Percentiles rank a stretch among this genome's conserved stretches.
Evolutionary conservation across 2,888 invertebrate species (phyloP).

Genomic region (Drosophila vallismaia): DNA sequence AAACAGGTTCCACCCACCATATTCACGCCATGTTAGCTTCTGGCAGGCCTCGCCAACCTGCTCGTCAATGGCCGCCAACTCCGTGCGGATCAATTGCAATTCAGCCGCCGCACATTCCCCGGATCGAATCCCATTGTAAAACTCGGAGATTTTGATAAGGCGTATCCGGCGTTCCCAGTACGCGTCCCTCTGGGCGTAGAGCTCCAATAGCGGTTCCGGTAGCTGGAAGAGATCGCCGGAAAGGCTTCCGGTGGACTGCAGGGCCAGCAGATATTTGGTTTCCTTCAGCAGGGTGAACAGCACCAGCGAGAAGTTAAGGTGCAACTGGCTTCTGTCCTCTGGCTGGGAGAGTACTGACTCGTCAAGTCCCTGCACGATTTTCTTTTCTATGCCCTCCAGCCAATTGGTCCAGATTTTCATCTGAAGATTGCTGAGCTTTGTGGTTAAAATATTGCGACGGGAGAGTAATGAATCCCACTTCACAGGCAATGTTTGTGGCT

Average conservation of each 20-base stretch:
- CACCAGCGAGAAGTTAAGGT: constrained; percentile 83
- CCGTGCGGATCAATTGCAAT: constrained; percentile 90
- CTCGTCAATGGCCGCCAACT: constrained; percentile 90
- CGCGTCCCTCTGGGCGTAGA: constrained; percentile 75
- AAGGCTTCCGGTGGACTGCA: constrained; percentile 78
- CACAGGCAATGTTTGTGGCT: constrained; percentile 38
- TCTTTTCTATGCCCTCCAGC: constrained; percentile 84
- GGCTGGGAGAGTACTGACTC: constrained; percentile 73
- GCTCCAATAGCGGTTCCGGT: constrained; percentile 62
- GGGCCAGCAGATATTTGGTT: constrained; percentile 90
- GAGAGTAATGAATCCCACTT: constrained; percentile 64
- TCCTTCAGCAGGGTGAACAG: constrained; percentile 91
- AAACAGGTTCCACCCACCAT: constrained; percentile 86
- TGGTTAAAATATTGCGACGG: constrained; percentile 78
- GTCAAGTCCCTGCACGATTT: constrained; percentile 83
- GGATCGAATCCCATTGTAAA: constrained; percentile 92
- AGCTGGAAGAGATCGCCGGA: constrained; percentile 62
- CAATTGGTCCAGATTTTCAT: constrained; percentile 85
- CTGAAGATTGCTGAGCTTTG: constrained; percentile 84
- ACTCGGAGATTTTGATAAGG: constrained; percentile 87
- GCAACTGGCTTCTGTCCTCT: constrained; percentile 47
- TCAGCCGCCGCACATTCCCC: constrained; percentile 89
- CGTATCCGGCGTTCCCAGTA: constrained; percentile 82
- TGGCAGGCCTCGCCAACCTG: constrained; percentile 88
- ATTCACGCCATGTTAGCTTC: constrained; percentile 91